Evolutionary conservation across 2,797 vertebrate genomes (phyloP).

Genomic region (Etheostoma perlongum): DNA sequence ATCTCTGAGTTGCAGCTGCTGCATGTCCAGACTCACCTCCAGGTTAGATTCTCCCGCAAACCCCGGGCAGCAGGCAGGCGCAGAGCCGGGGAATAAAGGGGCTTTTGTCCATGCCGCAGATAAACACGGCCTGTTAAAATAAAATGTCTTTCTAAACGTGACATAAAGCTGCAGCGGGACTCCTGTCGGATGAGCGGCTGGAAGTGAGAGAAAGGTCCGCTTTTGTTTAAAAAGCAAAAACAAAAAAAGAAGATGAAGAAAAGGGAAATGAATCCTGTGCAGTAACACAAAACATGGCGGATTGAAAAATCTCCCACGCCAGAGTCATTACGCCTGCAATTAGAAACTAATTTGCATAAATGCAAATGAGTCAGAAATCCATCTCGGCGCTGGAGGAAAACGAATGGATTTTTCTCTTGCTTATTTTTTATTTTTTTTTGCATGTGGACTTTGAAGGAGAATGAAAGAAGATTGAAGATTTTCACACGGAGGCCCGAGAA

Average conservation of each 20-base stretch:
- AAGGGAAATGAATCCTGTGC: constrained; percentile 58
- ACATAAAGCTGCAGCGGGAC: constrained; percentile 38
- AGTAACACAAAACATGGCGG: constrained; percentile 81
- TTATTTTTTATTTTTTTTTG: neutral
- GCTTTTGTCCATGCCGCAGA: constrained; percentile 28
- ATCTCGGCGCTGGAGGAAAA: constrained; percentile 73
- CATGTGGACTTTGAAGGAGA: constrained; percentile 40
- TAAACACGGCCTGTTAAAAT: constrained; percentile 40
- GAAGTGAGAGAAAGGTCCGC: constrained; percentile 34
- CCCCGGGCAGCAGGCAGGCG: neutral
- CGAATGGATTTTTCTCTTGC: constrained; percentile 5
- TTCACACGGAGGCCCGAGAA: constrained; percentile 59
- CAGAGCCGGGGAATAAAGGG: neutral
- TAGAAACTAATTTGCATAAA: constrained; percentile 88
- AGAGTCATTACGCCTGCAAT: constrained; percentile 86
- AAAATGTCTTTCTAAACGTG: constrained; percentile 15
- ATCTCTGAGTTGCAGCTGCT: constrained; percentile 12
- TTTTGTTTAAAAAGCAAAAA: constrained; percentile 44
- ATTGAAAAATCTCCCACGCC: constrained; percentile 80
- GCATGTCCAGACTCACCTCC: constrained; percentile 56
- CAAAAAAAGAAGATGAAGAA: constrained; percentile 12
- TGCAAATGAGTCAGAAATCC: constrained; percentile 84
- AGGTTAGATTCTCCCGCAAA: neutral
- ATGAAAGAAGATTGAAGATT: too few species aligned
- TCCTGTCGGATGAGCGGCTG: constrained; percentile 34